Conservation (phyloP, 1,140 invertebrate species). For the Teleogryllus occipitalis region DNA sequence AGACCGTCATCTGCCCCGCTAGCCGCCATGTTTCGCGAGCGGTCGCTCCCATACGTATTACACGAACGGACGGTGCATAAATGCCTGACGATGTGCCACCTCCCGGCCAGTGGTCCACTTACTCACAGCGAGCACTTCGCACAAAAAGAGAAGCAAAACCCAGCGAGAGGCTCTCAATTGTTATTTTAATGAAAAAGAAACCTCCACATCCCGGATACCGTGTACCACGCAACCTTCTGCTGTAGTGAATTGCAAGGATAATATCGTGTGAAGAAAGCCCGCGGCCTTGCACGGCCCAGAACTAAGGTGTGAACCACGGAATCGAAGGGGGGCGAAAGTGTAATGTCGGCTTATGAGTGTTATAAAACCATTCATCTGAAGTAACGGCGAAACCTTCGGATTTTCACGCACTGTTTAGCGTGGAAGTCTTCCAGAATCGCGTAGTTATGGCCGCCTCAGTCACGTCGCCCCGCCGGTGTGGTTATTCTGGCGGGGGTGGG, state of each 20-base stretch:
- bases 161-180: background rate
- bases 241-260: background rate
- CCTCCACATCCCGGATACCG: background rate
- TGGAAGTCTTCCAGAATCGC: background rate
- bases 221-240: background rate
- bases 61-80: background rate
- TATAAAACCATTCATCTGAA: conserved; percentile 1
- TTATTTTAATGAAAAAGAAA: conserved; percentile 2
- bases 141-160: background rate
- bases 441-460: background rate
- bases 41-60: background rate
- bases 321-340: background rate
- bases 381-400: background rate
- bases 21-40: background rate
- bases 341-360: background rate
- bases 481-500: background rate
- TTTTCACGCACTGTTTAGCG: background rate
- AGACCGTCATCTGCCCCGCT: background rate
- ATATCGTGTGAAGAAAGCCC: background rate
- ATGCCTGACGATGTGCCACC: background rate
- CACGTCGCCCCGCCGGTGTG: background rate
- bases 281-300: background rate
- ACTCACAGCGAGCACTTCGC: background rate
- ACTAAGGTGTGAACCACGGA: conserved; percentile 3
- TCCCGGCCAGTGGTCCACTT: background rate